Base-by-base conservation (phyloP, 2,797 vertebrate genomes). In the Cottoperca gobio region DNA sequence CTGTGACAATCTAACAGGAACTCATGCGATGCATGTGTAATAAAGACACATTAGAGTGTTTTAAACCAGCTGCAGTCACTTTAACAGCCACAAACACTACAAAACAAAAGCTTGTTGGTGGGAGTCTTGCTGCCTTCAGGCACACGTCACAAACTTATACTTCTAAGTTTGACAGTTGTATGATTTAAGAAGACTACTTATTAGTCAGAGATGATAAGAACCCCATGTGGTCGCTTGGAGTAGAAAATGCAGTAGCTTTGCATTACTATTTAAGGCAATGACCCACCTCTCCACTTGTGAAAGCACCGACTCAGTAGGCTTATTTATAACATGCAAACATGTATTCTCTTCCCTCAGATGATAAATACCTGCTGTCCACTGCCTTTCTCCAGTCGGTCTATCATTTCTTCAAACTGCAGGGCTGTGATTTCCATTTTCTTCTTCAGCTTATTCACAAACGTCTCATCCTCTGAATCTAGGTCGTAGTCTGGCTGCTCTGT, bases 341-440 rank as follows among this genome's bases (percentile, higher is more conserved):
- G 0, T 6, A 4, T 23, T 9, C 33, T 7, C 0, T 12, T 21
- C 43, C n/a, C 21, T 21, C n/a, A 50, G 21, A 42, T 2, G 73
- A 70, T 43, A 73, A 28, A 72, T 96, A 99, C 98, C 97, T 99
- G 98, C 88, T 99, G 97, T 78, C 98, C 98, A 26, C 98, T 99
- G 94, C 98, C 98, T 91, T 99, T 99, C 94, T 99, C 98, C 90
- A 99, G 95, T 53, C 98, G 95, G 94, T 99, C 98, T 86, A 99
- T 98, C 98, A 99, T 99, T 89, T 97, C 98, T 85, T 99, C 98
- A 91, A 99, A 99, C 64, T 99, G 98, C 91, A 99, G 94, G 71
- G 96, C 95, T 65, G 96, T 97, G 89, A 99, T 97, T 91, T 99
- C 98, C 95, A 99, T 97, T 91, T 97, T 97, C 94, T 99, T 99